A percentile compares a stretch with the other conserved stretches of the same genome.
phyloP scores from a whole-genome alignment of 2,113 vertebrate genomes.

The Pogona vitticeps region DNA sequence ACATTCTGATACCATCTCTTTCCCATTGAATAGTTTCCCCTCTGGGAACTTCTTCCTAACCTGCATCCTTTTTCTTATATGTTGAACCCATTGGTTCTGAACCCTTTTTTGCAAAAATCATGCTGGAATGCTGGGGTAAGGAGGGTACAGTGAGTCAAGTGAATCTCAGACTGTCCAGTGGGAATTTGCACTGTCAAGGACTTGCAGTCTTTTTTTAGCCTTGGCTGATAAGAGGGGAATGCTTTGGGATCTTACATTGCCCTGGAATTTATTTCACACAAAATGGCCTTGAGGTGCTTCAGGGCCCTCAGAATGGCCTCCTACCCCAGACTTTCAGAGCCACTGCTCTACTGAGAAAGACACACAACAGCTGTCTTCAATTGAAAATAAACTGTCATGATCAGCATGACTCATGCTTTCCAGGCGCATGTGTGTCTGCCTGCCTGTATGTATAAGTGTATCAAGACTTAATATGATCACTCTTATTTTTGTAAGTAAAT shows the following conservation, averaged over 20 bases:
- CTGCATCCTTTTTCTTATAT: neutral
- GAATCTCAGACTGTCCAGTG: neutral
- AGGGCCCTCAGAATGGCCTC: neutral
- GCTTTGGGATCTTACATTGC: neutral
- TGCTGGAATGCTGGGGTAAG: too few species aligned
- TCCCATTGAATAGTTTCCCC: neutral
- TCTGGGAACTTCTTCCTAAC: neutral
- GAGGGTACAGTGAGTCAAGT: neutral
- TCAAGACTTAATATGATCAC: conserved; percentile 27
- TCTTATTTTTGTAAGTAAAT: conserved; percentile 14
- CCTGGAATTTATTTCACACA: neutral
- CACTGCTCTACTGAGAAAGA: conserved; percentile 17
- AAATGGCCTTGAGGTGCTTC: neutral
- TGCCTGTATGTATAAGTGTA: neutral
- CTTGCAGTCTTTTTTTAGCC: neutral
- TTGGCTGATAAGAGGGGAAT: neutral
- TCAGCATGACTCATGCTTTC: conserved; percentile 58
- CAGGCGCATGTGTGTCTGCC: conserved; percentile 1
- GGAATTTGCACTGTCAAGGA: neutral
- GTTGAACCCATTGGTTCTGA: neutral
- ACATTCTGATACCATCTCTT: neutral
- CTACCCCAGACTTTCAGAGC: neutral
- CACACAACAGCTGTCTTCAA: conserved; percentile 24
- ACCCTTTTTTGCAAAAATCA: neutral
- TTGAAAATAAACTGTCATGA: neutral